Percentiles rank a stretch among this genome's conserved stretches.
These are phyloP conservation scores for Trissoscelio sp. DNA, from an alignment of 2,888 invertebrate genomes.

Conservation along the genomic window DNA sequence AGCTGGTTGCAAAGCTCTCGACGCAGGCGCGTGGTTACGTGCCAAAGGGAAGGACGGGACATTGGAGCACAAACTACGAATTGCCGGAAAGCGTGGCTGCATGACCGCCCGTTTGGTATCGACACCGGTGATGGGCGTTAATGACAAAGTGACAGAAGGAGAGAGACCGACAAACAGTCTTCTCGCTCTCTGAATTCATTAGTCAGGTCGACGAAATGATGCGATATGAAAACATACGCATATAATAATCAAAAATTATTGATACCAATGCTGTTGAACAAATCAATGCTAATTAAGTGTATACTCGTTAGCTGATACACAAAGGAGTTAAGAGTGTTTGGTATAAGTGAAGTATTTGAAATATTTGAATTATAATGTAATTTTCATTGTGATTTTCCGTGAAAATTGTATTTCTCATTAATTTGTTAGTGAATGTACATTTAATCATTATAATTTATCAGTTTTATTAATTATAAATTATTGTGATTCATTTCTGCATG, in stretches of 20 bases:
- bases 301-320: neutral
- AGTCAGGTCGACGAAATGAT: slow-evolving; percentile 9
- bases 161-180: slow-evolving; percentile 37
- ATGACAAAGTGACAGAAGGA: slow-evolving; percentile 58
- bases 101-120: slow-evolving; percentile 72
- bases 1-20: slow-evolving; percentile 57
- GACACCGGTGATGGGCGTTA: slow-evolving; percentile 61
- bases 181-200: slow-evolving; percentile 48
- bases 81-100: slow-evolving; percentile 77
- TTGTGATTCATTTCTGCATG: no score
- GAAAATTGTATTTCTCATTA: no score
- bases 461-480: no score
- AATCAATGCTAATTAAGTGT: slow-evolving; percentile 10
- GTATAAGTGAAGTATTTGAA: no score
- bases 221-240: no score
- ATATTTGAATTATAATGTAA: no score
- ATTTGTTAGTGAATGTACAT: no score
- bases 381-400: no score
- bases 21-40: slow-evolving; percentile 75
- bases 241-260: no score
- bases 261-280: neutral
- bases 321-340: no score
- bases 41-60: slow-evolving; percentile 51
- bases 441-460: no score
- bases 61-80: slow-evolving; percentile 76